Conservation (phyloP, 2,888 invertebrate species). For the Liodrosophila aerea region DNA sequence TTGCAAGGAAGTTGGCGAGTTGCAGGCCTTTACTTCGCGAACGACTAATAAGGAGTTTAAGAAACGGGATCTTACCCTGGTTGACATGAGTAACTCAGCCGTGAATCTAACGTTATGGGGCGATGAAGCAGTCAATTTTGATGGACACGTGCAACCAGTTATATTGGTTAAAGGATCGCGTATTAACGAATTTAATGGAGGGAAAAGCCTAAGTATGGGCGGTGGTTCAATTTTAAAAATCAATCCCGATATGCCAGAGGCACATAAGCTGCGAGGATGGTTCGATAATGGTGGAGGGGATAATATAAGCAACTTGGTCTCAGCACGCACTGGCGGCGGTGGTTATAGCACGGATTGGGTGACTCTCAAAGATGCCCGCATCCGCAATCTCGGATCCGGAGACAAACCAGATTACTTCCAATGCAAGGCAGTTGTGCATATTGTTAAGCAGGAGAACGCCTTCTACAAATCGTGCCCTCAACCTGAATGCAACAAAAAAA, state of each 20-base stretch:
- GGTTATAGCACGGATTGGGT: slow-evolving; percentile 87
- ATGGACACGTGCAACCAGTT: slow-evolving; percentile 89
- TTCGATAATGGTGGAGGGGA: slow-evolving; percentile 90
- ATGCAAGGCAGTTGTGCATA: slow-evolving; percentile 89
- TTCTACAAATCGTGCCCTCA: slow-evolving; percentile 96
- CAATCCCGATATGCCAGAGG: slow-evolving; percentile 95
- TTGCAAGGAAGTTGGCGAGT: slow-evolving; percentile 88
- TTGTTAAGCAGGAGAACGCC: slow-evolving; percentile 91
- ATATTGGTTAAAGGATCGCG: slow-evolving; percentile 92
- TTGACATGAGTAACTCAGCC: slow-evolving; percentile 91
- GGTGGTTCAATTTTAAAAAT: slow-evolving; percentile 87
- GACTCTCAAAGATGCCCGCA: slow-evolving; percentile 89
- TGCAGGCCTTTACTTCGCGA: slow-evolving; percentile 88
- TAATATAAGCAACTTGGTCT: slow-evolving; percentile 86
- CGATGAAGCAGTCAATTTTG: slow-evolving; percentile 92
- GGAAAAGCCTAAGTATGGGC: slow-evolving; percentile 87
- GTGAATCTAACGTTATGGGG: slow-evolving; percentile 96
- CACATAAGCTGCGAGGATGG: slow-evolving; percentile 95
- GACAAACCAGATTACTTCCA: slow-evolving; percentile 93
- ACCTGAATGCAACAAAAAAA: slow-evolving; percentile 96
- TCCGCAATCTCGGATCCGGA: slow-evolving; percentile 87
- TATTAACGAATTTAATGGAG: slow-evolving; percentile 93
- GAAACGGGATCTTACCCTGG: slow-evolving; percentile 93
- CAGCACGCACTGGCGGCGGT: slow-evolving; percentile 84
- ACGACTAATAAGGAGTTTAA: slow-evolving; percentile 91